Percentiles rank a stretch among this genome's conserved stretches.
phyloP scores from a whole-genome alignment of 2,113 vertebrate genomes.

The Hymenochirus boettgeri region DNA sequence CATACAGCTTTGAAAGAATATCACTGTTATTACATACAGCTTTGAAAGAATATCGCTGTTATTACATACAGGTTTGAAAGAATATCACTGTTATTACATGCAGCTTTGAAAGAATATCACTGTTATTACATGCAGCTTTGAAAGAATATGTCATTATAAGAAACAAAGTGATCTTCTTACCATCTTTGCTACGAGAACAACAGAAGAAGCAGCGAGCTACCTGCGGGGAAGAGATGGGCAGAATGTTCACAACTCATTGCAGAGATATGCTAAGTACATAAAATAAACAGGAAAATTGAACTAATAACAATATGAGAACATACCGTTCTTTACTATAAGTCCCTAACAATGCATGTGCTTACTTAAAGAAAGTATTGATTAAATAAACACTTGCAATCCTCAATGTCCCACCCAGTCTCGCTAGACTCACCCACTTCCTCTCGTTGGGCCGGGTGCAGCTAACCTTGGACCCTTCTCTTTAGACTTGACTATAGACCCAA shows the following conservation, averaged over 20 bases:
- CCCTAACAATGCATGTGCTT: no score
- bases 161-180: conserved; percentile 55
- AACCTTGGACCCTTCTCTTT: no score
- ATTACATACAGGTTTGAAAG: no score
- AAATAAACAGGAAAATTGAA: no score
- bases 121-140: background rate
- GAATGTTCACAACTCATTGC: background rate
- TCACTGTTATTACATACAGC: background rate
- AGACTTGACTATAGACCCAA: no score
- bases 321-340: no score
- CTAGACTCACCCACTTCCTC: no score
- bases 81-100: background rate
- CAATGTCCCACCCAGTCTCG: no score
- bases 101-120: background rate
- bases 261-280: background rate
- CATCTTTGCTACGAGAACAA: conserved; percentile 67
- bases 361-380: no score
- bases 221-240: conserved; percentile 57
- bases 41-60: background rate
- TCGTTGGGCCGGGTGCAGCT: no score
- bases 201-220: conserved; percentile 95
- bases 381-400: no score
- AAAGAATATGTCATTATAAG: background rate
- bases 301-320: no score
- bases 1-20: background rate